Evolutionary conservation across 1,140 invertebrate genomes (phyloP).

Genomic region (Vollenhovia emeryi): DNA sequence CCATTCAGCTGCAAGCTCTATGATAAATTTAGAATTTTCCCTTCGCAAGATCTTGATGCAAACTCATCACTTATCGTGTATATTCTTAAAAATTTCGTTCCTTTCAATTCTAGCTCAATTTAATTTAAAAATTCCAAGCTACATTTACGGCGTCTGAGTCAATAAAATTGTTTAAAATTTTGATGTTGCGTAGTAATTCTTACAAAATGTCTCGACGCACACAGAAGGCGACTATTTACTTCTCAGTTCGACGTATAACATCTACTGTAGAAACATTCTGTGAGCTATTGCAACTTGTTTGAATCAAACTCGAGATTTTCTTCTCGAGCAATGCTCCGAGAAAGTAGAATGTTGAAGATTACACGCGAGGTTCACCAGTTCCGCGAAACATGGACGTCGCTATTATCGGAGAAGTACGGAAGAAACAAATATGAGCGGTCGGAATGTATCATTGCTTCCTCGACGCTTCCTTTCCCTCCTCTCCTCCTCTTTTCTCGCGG

Average conservation of each 20-base stretch:
- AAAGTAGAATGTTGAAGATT: slow-evolving; percentile 32
- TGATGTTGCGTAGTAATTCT: background rate
- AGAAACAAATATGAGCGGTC: slow-evolving; percentile 41
- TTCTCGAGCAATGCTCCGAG: background rate
- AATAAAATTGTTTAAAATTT: background rate
- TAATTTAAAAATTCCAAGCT: background rate
- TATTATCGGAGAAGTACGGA: slow-evolving; percentile 39
- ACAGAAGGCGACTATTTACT: background rate
- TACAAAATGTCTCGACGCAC: background rate
- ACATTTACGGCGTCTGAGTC: background rate
- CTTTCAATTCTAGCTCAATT: background rate
- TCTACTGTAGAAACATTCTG: background rate
- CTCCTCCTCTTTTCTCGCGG: background rate
- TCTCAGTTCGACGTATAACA: background rate
- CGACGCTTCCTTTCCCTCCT: background rate
- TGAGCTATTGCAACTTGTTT: background rate
- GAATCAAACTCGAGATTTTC: background rate
- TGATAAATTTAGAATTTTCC: slow-evolving; percentile 21
- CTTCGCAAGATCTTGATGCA: slow-evolving; percentile 9
- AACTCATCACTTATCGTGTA: background rate
- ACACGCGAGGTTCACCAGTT: slow-evolving; percentile 21
- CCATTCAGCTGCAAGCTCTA: background rate
- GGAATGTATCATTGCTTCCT: slow-evolving; percentile 49
- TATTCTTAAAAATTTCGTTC: background rate
- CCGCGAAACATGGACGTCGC: background rate